Conservation (phyloP, 2,888 invertebrate species). For the Malacosoma neustria region DNA sequence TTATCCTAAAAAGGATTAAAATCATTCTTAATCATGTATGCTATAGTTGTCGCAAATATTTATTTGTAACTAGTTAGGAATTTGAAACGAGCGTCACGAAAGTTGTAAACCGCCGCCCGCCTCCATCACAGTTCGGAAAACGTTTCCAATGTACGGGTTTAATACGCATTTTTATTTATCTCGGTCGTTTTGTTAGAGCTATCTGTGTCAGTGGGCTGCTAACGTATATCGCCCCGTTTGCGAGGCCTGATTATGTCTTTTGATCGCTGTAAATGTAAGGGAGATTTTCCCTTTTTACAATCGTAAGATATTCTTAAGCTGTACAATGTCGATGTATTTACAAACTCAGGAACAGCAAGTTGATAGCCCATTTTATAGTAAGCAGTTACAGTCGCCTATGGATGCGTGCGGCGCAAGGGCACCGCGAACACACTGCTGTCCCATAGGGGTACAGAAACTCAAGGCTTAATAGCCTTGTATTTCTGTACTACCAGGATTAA, state of each 20-base stretch:
- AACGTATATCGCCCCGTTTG: not conserved
- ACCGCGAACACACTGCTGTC: too few species aligned
- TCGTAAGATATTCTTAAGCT: not conserved
- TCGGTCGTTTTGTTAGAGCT: conserved; percentile 5
- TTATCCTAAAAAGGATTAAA: too few species aligned
- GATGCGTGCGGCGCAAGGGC: too few species aligned
- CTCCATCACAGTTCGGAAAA: conserved; percentile 32
- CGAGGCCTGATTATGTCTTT: not conserved
- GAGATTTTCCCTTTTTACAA: not conserved
- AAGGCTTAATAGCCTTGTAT: too few species aligned
- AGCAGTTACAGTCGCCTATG: too few species aligned
- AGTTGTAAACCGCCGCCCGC: not conserved
- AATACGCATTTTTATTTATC: conserved; percentile 2
- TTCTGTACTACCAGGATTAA: too few species aligned
- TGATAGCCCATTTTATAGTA: too few species aligned
- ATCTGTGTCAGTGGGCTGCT: not conserved
- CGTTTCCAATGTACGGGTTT: conserved; percentile 41
- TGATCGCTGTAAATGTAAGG: not conserved
- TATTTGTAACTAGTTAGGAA: not conserved
- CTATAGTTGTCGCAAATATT: too few species aligned
- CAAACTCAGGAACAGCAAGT: too few species aligned
- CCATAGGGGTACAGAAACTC: too few species aligned
- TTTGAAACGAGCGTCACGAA: not conserved
- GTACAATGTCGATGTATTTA: not conserved
- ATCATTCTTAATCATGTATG: too few species aligned